These are phyloP conservation scores for Pheucticus melanocephalus DNA, from an alignment of 2,113 vertebrate species.

Conservation along the genomic window DNA sequence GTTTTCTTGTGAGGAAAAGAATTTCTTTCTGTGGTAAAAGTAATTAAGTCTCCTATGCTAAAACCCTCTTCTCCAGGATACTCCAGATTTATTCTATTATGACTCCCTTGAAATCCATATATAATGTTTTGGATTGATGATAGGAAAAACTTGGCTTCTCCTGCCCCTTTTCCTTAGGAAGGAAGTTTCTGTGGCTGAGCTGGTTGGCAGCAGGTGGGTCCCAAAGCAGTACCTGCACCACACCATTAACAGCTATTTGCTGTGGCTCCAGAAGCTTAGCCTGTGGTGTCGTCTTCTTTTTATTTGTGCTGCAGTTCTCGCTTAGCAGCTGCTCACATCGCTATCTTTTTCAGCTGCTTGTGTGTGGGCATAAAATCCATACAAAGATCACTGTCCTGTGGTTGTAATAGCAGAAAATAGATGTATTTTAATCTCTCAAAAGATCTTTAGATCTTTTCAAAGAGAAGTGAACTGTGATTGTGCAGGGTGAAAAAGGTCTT, in stretches of 20 bases:
- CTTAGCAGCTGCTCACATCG: not conserved
- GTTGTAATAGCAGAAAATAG: constrained; percentile 40
- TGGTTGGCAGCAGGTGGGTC: not conserved
- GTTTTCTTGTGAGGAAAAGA: not conserved
- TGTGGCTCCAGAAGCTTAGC: not conserved
- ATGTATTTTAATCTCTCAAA: constrained; percentile 34
- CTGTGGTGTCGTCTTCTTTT: not conserved
- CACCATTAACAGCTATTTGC: not conserved
- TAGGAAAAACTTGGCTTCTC: not conserved
- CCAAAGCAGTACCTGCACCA: not conserved
- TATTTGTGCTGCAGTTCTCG: not conserved
- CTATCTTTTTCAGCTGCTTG: constrained; percentile 1
- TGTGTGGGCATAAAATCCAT: constrained; percentile 17
- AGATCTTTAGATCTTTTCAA: constrained; percentile 51
- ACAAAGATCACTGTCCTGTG: not conserved
- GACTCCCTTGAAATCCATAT: not conserved
- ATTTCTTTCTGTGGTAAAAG: not conserved
- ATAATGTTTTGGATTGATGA: not conserved
- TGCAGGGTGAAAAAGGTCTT: constrained; percentile 35
- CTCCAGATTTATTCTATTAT: not conserved
- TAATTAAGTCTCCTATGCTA: not conserved
- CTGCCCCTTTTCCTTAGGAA: not conserved
- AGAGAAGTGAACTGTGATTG: constrained; percentile 40
- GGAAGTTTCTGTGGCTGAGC: not conserved
- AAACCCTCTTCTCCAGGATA: not conserved